Conservation (phyloP, 2,888 invertebrate genomes). For the Nemotelus nigrinus region DNA sequence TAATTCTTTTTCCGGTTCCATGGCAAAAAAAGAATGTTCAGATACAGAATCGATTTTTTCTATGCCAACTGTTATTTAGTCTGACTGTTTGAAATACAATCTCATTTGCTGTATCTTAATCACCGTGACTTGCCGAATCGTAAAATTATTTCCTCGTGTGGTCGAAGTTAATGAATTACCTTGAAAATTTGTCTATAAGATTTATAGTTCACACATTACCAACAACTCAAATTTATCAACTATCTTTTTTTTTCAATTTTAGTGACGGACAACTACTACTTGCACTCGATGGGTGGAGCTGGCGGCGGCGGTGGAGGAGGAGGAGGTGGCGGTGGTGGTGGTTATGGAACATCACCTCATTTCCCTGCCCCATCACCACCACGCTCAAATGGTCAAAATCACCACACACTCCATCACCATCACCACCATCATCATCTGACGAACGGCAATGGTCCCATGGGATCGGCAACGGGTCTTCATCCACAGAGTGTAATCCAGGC, state of each 20-base stretch:
- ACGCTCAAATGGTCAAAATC: conserved; percentile 62
- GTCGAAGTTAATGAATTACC: conserved; percentile 49
- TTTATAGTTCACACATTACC: conserved; percentile 17
- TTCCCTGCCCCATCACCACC: conserved; percentile 64
- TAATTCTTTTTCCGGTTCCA: too few relatives aligned
- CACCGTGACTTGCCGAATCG: too few relatives aligned
- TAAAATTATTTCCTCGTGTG: too few relatives aligned
- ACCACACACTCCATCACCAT: conserved; percentile 63
- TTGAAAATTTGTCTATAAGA: conserved; percentile 46
- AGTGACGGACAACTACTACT: conserved; percentile 73
- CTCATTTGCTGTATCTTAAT: too few relatives aligned
- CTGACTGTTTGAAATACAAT: too few relatives aligned
- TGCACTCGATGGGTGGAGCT: conserved; percentile 57
- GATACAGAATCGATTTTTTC: too few relatives aligned
- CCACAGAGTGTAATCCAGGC: conserved; percentile 72
- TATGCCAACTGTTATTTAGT: too few relatives aligned
- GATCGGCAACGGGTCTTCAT: conserved; percentile 53
- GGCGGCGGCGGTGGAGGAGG: conserved; percentile 54
- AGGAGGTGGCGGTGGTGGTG: conserved; percentile 51
- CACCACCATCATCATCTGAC: conserved; percentile 56
- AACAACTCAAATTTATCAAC: conserved; percentile 49
- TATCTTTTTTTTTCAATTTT: conserved; percentile 54
- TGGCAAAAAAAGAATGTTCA: too few relatives aligned
- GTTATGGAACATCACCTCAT: conserved; percentile 58
- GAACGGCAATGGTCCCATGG: conserved; percentile 46